Base-by-base conservation (phyloP, 2,797 vertebrate species). In the Podarcis siculus region DNA sequence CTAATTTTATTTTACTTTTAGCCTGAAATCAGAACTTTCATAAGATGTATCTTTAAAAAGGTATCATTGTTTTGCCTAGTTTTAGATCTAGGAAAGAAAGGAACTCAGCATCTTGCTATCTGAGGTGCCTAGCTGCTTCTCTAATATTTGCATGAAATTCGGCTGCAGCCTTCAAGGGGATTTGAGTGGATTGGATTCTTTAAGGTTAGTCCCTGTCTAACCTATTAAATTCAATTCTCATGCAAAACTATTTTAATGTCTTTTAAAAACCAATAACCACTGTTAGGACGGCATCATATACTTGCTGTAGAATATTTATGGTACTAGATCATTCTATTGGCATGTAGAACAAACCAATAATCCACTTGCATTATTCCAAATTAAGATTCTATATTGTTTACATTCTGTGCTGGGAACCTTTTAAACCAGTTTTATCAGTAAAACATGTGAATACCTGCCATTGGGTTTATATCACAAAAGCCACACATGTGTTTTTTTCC, bases 121-220 rank as follows among this genome's bases (percentile, higher is more conserved):
- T 89, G 79, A 94, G 83, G 91, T 94, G 90, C 87, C 75, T 91
- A 92, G 71, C 89, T 94, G 90, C 89, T 96, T 95, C 91, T 94
- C 73, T 91, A 90, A 96, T 89, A 96, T 96, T 96, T 96, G 94
- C 94, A 95, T 95, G 95, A 96, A 96, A 95, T 95, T 96, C 94
- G 94, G 86, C 95, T 95, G 92, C 93, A 95, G 95, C 91, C 96
- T 96, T 97, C 95, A 96, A 96, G 97, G 93, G 95, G 95, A 97
- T 97, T 97, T 97, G 97, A 96, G 96, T 96, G 96, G 96, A 97
- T 97, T 98, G 97, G 97, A 97, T 98, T 98, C 96, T 95, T 95
- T 94, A 93, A 97, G 96, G 95, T 98, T 97, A 97, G 95, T 97
- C 95, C 96, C 95, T 96, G 97, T 98, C 97, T 97, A 98, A 97